Base-by-base conservation (phyloP, 2,113 vertebrate species). In the Verasper variegatus region DNA sequence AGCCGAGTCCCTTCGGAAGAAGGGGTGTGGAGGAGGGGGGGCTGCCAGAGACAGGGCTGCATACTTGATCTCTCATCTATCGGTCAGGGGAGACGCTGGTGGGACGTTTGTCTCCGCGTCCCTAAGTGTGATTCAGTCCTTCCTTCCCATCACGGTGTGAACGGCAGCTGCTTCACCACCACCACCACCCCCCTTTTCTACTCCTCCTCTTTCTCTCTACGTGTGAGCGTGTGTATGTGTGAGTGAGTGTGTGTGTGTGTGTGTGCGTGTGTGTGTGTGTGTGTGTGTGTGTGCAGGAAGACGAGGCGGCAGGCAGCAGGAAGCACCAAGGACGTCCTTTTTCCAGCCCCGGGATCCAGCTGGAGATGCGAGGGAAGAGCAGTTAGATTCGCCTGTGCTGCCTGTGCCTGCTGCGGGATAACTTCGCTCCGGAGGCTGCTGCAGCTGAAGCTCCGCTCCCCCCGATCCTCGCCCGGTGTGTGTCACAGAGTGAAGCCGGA, bases 311-410 rank as follows among this genome's bases (percentile, higher is more conserved):
- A 63, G 77, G 60, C 77, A 86, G 76, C 70, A 87, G 88, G 88
- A 88, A 88, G 82, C 75, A 78, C 81, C 92, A 93, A 94, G 93
- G 92, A 94, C 93, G 92, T 92, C 92, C 92, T 92, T 89, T 71
- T 85, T 64, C 73, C 78, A 88, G 81, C 83, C 71, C 70, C 65
- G 83, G 90, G 51, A 55, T 12, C 3, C 65, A 93, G 83, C 87
- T 75, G 79, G 91, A 91, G 91, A 94, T 92, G 87, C 90, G 6
- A 89, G 86, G 81, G 79, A 89, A 84, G 86, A 91, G 81, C 91
- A 87, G 68, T 88, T 88, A 86, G 84, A 89, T 86, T 78, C 71
- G 61, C 79, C 78, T 3, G 54, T 40, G 79, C 84, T 58, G 74
- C 68, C 74, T 82, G 69, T 66, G 72, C 65, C 76, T 64, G 80